Evolutionary conservation across 2,797 vertebrate species (phyloP), one percentile per base, ranked within the genome.

Genomic region (Chromobotia macracanthus): DNA sequence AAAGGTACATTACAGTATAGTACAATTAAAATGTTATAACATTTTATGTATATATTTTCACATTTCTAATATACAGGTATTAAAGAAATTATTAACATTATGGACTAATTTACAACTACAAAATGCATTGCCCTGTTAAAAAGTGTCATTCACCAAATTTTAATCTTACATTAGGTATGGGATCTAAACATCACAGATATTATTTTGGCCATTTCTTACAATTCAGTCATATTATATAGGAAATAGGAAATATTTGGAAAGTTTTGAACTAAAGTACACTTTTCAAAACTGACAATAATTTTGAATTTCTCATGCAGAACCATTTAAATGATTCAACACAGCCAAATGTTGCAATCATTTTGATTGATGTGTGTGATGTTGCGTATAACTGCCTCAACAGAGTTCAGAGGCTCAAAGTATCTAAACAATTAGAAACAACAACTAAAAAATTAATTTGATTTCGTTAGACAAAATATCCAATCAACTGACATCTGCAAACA

Each of bases 21-120:
- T 90, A 91, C 92, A 94, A 93, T 93, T 89, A 90, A 94, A 94
- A 93, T 93, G 56, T 60, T 16, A 25, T 67, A 89, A 84, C 74
- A 80, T 83, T 79, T 69, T 38, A 63, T 91, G 82, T 86, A 53
- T 78, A 81, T 69, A 81, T 66, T 69, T 84, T 58, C 9, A 16
- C 38, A 80, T 86, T 69, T 84, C 56, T 86, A 86, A 89, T 92
- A 90, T 93, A 91, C 91, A 93, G 73, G 86, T 91, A 85, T 87
- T 85, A 75, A 55, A 70, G 71, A 84, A 77, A 84, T 76, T 87
- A 87, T 85, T 79, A 84, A 87, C 85, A 87, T 35, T 80, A 84
- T 82, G 78, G 72, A 83, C 90, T 87, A 89, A 90, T 86, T 88
- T 61, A 73, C 83, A 82, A 21, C 44, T 69, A 72, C 79, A 35